These are phyloP conservation scores for Charanyca ferruginea DNA, from an alignment of 2,888 invertebrate species.

Conservation along the genomic window DNA sequence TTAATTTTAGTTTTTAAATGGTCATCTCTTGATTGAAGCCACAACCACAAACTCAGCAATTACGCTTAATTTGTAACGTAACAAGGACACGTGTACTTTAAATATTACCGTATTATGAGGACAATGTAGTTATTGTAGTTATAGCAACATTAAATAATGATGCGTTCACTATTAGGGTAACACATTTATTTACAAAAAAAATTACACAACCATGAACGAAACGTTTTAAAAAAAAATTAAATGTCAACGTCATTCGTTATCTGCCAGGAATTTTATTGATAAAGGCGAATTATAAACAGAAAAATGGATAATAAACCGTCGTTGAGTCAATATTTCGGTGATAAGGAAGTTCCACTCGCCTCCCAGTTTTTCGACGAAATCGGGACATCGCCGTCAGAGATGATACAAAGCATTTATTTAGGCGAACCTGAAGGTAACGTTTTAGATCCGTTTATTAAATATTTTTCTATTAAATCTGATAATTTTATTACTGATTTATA, in stretches of 20 bases:
- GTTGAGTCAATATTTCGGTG: conserved; percentile 91
- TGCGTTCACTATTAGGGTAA: conserved; percentile 11
- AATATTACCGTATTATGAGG: background rate
- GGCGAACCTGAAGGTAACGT: conserved; percentile 81
- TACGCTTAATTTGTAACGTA: no score
- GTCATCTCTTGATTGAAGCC: background rate
- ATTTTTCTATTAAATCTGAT: conserved; percentile 19
- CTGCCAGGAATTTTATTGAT: conserved; percentile 36
- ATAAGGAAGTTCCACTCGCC: conserved; percentile 82
- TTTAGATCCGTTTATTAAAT: conserved; percentile 24
- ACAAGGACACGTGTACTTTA: background rate
- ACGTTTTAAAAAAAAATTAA: background rate
- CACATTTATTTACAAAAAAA: background rate
- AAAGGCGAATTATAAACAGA: conserved; percentile 48
- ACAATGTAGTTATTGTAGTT: background rate
- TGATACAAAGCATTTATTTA: conserved; percentile 88
- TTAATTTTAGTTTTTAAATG: no score
- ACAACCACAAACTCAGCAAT: no score
- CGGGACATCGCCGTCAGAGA: conserved; percentile 86
- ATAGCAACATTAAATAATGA: conserved; percentile 1
- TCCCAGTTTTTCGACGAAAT: conserved; percentile 90
- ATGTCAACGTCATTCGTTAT: conserved; percentile 44
- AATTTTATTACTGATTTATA: background rate
- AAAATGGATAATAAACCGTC: conserved; percentile 88
- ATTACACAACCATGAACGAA: background rate